phyloP scores from a whole-genome alignment of 2,797 vertebrate species.

The Sebastes itinus region DNA sequence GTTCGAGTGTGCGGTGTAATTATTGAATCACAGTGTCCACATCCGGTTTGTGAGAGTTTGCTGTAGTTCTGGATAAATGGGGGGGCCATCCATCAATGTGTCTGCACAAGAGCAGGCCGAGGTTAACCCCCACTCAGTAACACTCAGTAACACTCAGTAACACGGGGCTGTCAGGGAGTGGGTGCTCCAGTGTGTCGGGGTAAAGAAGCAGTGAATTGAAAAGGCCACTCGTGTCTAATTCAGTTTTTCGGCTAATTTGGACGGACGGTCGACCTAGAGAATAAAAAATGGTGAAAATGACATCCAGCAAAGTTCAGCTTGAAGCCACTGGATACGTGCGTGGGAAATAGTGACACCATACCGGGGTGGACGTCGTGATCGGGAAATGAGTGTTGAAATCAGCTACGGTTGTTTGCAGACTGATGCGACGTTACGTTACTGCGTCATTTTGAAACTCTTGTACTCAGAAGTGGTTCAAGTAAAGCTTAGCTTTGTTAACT shows the following conservation, averaged over 20 bases:
- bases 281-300: too few relatives aligned
- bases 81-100: constrained; percentile 26
- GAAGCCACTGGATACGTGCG: background rate
- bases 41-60: background rate
- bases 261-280: background rate
- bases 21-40: background rate
- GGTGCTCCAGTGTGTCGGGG: background rate
- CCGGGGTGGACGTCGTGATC: background rate
- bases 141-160: background rate
- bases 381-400: background rate
- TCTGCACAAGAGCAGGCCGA: background rate
- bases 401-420: background rate
- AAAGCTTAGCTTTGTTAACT: background rate
- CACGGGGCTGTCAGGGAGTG: background rate
- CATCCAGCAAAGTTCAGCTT: background rate
- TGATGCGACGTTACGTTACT: background rate
- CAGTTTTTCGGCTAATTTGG: background rate
- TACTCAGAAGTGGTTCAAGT: background rate
- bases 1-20: background rate
- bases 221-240: constrained; percentile 38
- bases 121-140: background rate
- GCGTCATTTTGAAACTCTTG: background rate
- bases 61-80: constrained; percentile 5
- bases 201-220: constrained; percentile 23
- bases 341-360: background rate